Percentiles rank a stretch among this genome's conserved stretches.
phyloP scores from a whole-genome alignment of 92 coral and sea anemone species.

The Epizoanthus illoricatus region DNA sequence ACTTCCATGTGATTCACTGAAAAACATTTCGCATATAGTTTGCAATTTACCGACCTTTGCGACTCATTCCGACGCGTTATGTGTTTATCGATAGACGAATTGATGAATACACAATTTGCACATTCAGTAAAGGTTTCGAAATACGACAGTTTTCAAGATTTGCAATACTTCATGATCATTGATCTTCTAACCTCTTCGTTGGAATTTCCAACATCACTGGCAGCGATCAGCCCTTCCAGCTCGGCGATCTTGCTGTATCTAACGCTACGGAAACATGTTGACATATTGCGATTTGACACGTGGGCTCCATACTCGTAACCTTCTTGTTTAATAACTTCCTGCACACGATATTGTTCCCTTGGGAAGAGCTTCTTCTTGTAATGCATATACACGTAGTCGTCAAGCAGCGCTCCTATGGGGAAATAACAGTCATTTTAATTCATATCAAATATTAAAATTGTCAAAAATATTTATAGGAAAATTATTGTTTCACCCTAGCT shows the following conservation, averaged over 20 bases:
- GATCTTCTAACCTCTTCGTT: slow-evolving; percentile 4
- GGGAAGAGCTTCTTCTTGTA: slow-evolving; percentile 3
- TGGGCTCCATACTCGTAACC: slow-evolving; percentile 13
- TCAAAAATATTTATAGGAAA: background rate
- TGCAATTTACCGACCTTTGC: too few species aligned
- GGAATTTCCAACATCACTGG: background rate
- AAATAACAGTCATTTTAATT: too few species aligned
- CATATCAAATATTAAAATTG: background rate
- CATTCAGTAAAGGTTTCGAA: background rate
- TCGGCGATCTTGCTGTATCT: slow-evolving; percentile 1
- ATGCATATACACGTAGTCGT: background rate
- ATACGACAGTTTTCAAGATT: background rate
- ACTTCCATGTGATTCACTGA: too few species aligned
- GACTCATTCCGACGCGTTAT: too few species aligned
- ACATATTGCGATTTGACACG: slow-evolving; percentile 7
- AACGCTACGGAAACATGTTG: slow-evolving; percentile 5
- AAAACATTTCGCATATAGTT: too few species aligned
- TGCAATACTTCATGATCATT: too few species aligned
- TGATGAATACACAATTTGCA: too few species aligned
- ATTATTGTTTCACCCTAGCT: too few species aligned
- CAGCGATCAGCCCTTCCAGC: slow-evolving; percentile 1
- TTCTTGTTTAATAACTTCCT: slow-evolving; percentile 9
- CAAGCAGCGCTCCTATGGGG: slow-evolving; percentile 4
- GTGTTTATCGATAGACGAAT: too few species aligned
- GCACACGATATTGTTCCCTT: slow-evolving; percentile 1